A percentile compares a stretch with the other conserved stretches of the same genome.
These are phyloP conservation scores for Shinisaurus crocodilurus DNA, from an alignment of 2,113 vertebrate genomes.

Conservation along the genomic window DNA sequence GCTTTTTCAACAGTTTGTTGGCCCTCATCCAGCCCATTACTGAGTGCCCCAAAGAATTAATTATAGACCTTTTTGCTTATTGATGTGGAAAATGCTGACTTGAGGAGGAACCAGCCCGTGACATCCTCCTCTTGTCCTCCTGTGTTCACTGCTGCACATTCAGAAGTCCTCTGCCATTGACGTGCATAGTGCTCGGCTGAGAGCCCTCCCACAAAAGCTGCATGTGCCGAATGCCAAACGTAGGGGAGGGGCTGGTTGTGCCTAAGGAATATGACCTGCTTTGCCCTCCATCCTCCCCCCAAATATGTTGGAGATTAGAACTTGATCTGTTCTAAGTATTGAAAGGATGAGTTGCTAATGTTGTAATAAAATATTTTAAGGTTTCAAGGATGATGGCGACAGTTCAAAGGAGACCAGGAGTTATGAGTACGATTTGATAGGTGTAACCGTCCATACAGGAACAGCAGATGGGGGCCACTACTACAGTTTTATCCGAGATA, in stretches of 20 bases:
- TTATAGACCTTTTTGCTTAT: too few species aligned
- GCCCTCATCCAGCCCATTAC: too few species aligned
- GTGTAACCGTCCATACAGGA: conserved; percentile 97
- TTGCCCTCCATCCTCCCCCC: background rate
- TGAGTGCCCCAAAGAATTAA: too few species aligned
- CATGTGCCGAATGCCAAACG: background rate
- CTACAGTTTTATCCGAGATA: conserved; percentile 98
- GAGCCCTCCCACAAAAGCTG: background rate
- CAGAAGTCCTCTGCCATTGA: background rate
- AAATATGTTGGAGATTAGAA: background rate
- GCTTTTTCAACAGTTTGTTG: too few species aligned
- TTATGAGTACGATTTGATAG: conserved; percentile 98
- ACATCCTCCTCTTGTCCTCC: too few species aligned
- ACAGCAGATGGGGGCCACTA: conserved; percentile 98
- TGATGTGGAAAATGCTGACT: too few species aligned
- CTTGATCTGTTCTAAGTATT: background rate
- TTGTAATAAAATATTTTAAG: conserved; percentile 74
- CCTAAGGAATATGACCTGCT: background rate
- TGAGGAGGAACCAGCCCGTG: too few species aligned
- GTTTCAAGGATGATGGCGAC: conserved; percentile 88
- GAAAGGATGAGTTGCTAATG: conserved; percentile 3
- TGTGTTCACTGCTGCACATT: background rate
- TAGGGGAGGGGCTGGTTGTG: background rate
- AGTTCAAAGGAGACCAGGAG: conserved; percentile 88
- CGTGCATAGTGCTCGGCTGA: too few species aligned